Base-by-base conservation (phyloP, 30 jellyfish, hydroid and myxozoan genomes). In the Calvadosia cruxmelitensis region DNA sequence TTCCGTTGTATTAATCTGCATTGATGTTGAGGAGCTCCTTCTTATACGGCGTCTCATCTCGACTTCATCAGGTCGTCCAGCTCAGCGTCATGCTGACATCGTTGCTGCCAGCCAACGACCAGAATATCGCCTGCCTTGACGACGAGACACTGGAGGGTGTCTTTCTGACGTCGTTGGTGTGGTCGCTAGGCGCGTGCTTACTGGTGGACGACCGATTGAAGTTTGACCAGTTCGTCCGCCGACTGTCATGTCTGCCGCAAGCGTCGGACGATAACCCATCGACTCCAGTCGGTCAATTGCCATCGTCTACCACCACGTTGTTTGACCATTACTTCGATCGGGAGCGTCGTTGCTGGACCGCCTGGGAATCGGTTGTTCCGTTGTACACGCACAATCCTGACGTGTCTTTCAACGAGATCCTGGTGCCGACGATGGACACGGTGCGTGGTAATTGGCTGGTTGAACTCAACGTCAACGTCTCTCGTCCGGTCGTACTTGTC, bases 371-470 rank as follows among this genome's bases (percentile, higher is more conserved):
- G 28, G 84, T 78, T 35, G 94, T 91, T 1, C 99, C 99, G 29
- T 79, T 73, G 27, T 91, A 91, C 75, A 71, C 71, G 10, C 99
- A 91, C 65, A 72, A 82, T 42, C 95, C 99, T 29, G 94, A 77
- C 3, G 72, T 82, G 30, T 88, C 75, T 48, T 91, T 72, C 77
- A 83, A 91, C 52, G 94, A 82, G 57, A 82, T 91, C 52, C 81
- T 91, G 69, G 99, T 91, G 72, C 99, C 99, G 53, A 91, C 99
- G 13, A 81, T 91, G 26, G 99, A 91, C 53, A 82, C 99, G 0
- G 95, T 82, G 24, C 63, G 99, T 52, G 83, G 99, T 71, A 79
- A 75, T 30, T 91, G 99, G 99, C 74, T 91, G 61, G 87, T 91
- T 29, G 85, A 83, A 26, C 72, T 91, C 48, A 91, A 80, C 94